phyloP scores from a whole-genome alignment of 2,113 vertebrate species.

The Oryzias javanicus region DNA sequence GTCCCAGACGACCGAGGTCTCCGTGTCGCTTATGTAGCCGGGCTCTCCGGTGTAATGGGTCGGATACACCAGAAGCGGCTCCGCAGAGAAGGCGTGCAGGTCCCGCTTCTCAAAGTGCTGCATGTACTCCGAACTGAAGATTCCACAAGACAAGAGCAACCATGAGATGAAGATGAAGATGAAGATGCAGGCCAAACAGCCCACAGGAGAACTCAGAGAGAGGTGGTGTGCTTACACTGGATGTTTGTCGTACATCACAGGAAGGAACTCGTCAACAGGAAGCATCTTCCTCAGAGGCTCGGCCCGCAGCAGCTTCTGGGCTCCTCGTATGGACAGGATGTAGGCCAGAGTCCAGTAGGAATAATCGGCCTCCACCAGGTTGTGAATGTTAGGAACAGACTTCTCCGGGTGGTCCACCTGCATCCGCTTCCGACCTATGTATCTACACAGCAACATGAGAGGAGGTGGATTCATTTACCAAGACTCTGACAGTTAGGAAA shows the following conservation, averaged over 20 bases:
- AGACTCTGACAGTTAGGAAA: too few relatives aligned
- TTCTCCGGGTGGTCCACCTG: constrained; percentile 88
- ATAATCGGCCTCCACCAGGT: constrained; percentile 89
- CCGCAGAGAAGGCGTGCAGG: constrained; percentile 83
- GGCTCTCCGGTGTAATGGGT: constrained; percentile 87
- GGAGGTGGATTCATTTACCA: not conserved
- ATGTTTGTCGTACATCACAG: constrained; percentile 91
- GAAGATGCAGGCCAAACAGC: not conserved
- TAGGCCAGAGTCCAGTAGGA: constrained; percentile 94
- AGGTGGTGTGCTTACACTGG: constrained; percentile 61
- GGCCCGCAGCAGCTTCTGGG: constrained; percentile 83
- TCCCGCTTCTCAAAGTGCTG: constrained; percentile 79
- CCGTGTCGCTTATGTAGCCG: constrained; percentile 89
- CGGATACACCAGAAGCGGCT: constrained; percentile 86
- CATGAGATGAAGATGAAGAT: not conserved
- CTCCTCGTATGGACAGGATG: constrained; percentile 85
- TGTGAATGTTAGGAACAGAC: constrained; percentile 83
- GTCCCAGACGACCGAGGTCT: constrained; percentile 89
- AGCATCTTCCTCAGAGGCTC: constrained; percentile 83
- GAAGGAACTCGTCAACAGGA: constrained; percentile 92
- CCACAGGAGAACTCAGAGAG: not conserved
- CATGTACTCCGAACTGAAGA: constrained; percentile 82
- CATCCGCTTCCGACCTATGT: constrained; percentile 92
- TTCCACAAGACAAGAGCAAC: constrained; percentile 1
- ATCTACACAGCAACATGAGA: constrained; percentile 57